Evolutionary conservation across 2,113 vertebrate genomes (phyloP), one percentile per base, ranked within the genome.

Genomic region (Heterocephalus glaber): DNA sequence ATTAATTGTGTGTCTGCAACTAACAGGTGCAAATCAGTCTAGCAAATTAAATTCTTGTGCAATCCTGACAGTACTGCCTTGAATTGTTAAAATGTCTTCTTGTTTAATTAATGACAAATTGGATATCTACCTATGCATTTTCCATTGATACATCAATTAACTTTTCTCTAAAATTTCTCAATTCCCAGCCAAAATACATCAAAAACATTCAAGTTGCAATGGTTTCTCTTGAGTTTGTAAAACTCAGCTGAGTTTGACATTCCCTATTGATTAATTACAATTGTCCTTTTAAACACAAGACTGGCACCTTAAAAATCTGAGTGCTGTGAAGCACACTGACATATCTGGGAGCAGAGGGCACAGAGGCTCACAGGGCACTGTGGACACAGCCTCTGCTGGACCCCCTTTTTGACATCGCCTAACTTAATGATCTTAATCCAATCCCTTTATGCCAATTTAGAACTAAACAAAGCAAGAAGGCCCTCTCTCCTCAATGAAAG

Each of bases 101-200:
- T 47, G 1, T 86, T 97, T 97, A 97, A 98, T 97, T 88, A 97
- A 95, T 3, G 0, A 89, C 74, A 97, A 94, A 94, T 79, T 65
- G 33, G 87, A 76, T 90, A 44, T 90, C 97, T 85, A 54, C 77
- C 83, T 95, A 82, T 63, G 81, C n/a, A 90, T 47, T 92, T 98
- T 96, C 90, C 90, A 89, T 16, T 95, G 86, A 95, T 68, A 95
- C 3, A 1, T 88, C 80, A 89, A 95, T 97, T 96, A 90, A 84
- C 72, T 87, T 95, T 92, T 95, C 82, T 65, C 24, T 56, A 66
- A 79, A 13, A 93, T 63, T 72, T 95, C 93, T 92, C 38, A 81
- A n/a, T 33, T 82, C 44, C 26, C 9, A 83, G 24, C 30, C 90
- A 63, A 58, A 97, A 58, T 10, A 0, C 1, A 13, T 47, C 17